Conservation (phyloP, 2,888 invertebrate genomes). For the Acanthopleura granulata region DNA sequence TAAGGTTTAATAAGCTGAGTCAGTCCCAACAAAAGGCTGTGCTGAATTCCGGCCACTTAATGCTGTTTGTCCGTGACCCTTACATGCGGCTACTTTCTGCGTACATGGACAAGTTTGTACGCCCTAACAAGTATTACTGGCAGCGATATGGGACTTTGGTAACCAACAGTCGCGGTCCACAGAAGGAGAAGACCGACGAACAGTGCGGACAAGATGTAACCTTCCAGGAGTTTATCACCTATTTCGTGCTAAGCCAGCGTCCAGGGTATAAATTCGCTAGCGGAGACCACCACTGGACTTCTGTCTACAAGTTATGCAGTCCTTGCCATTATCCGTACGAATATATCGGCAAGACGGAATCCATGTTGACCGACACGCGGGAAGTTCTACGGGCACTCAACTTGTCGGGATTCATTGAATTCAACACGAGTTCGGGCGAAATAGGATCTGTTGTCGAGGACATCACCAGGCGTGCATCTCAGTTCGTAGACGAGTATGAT, state of each 20-base stretch:
- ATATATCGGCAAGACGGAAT: conserved; percentile 23
- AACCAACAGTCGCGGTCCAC: not conserved
- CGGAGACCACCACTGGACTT: conserved; percentile 18
- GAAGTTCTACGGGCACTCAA: conserved; percentile 5
- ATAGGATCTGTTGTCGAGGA: not conserved
- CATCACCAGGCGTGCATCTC: not conserved
- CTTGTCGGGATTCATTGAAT: not conserved
- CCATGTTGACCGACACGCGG: conserved; percentile 12
- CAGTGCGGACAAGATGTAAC: conserved; percentile 19
- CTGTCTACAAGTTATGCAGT: not conserved
- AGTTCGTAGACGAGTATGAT: not conserved
- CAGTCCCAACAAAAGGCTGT: not conserved
- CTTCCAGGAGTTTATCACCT: conserved; percentile 19
- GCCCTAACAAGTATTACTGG: not conserved
- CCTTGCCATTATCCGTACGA: conserved; percentile 21
- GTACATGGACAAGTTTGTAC: conserved; percentile 20
- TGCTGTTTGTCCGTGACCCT: conserved; percentile 22
- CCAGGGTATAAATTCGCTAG: not conserved
- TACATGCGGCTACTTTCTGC: conserved; percentile 18
- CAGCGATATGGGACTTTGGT: not conserved
- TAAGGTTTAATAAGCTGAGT: not conserved
- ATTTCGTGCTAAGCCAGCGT: not conserved
- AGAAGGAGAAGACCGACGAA: not conserved
- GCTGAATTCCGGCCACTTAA: not conserved
- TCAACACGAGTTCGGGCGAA: not conserved